Conservation (phyloP, 2,888 invertebrate genomes). For the Drosophila austrosaltans region DNA sequence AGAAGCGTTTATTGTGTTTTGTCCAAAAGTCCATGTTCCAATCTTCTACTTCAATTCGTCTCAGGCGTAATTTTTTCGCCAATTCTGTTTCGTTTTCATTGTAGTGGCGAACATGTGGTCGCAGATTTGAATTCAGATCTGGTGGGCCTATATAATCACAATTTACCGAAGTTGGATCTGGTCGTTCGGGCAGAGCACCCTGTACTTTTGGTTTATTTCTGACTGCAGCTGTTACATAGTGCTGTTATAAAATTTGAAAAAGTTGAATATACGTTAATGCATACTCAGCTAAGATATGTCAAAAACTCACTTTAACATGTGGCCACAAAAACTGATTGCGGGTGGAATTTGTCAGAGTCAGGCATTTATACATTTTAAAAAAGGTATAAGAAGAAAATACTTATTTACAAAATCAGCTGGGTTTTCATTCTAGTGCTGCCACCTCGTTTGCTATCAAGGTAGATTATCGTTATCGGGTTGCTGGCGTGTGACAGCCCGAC, state of each 20-base stretch:
- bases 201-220: neutral
- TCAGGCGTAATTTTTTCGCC: slow-evolving; percentile 87
- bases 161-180: slow-evolving; percentile 71
- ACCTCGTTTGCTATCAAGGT: neutral
- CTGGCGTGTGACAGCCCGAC: neutral
- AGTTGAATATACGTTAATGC: neutral
- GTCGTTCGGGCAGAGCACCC: slow-evolving; percentile 68
- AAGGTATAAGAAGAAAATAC: neutral
- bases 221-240: slow-evolving; percentile 8
- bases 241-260: slow-evolving; percentile 3
- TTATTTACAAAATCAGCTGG: slow-evolving; percentile 8
- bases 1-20: slow-evolving; percentile 90
- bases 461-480: neutral
- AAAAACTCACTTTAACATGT: neutral
- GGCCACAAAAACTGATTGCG: neutral
- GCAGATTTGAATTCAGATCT: slow-evolving; percentile 90
- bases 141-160: slow-evolving; percentile 86
- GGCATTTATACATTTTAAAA: slow-evolving; percentile 8
- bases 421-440: neutral
- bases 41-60: slow-evolving; percentile 88
- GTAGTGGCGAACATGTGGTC: slow-evolving; percentile 88
- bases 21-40: slow-evolving; percentile 95
- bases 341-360: neutral
- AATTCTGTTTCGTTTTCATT: slow-evolving; percentile 87
- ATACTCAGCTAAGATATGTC: neutral